A percentile compares a stretch with the other conserved stretches of the same genome.
These are phyloP conservation scores for Pao palembangensis DNA, from an alignment of 2,113 vertebrate species.

Conservation along the genomic window DNA sequence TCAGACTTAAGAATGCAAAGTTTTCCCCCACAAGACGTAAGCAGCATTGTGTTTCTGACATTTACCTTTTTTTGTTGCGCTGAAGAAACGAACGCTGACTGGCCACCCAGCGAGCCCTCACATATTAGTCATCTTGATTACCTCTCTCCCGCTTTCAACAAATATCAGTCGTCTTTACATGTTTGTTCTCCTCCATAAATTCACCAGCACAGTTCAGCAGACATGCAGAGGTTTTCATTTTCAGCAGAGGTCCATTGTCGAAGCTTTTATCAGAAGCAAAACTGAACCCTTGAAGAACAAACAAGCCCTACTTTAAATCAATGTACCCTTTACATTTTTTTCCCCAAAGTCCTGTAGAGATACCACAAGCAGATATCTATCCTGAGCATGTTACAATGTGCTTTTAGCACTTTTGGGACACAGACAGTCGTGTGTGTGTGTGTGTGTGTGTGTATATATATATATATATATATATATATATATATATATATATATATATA, in stretches of 20 bases:
- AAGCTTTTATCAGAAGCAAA: conserved; percentile 26
- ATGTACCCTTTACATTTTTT: conserved; percentile 44
- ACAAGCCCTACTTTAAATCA: conserved; percentile 29
- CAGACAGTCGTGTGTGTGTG: too few species aligned
- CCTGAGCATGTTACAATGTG: conserved; percentile 33
- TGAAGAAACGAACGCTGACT: conserved; percentile 55
- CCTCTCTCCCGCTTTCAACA: conserved; percentile 25
- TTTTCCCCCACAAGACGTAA: conserved; percentile 28
- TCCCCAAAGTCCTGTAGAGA: conserved; percentile 23
- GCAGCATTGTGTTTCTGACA: conserved; percentile 59
- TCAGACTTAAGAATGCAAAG: conserved; percentile 40
- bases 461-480: too few species aligned
- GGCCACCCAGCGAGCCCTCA: conserved; percentile 56
- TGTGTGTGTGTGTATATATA: too few species aligned
- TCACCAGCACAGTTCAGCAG: conserved; percentile 17
- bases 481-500: too few species aligned
- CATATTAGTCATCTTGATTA: conserved; percentile 41
- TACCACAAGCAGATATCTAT: conserved; percentile 41
- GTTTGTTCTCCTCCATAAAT: conserved; percentile 11
- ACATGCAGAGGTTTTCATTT: conserved; percentile 29
- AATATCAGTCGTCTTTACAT: conserved; percentile 31
- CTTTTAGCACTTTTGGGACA: conserved; percentile 39
- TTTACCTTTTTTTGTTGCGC: conserved; percentile 45
- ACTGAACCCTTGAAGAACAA: conserved; percentile 41
- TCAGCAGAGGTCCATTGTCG: conserved; percentile 31